Conservation (phyloP, 2,113 vertebrate genomes). For the Misgurnus anguillicaudatus region DNA sequence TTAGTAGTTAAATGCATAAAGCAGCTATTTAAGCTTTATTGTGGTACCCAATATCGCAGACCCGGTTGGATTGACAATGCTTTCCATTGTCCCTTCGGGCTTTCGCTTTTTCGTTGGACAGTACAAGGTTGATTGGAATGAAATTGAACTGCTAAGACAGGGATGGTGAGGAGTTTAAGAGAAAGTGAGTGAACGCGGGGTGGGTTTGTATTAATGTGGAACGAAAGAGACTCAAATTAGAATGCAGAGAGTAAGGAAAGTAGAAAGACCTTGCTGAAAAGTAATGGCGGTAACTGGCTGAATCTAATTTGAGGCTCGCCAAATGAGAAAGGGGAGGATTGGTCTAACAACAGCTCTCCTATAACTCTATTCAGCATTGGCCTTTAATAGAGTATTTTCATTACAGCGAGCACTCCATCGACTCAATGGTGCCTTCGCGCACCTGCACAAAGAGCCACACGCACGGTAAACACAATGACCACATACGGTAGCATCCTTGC, state of each 20-base stretch:
- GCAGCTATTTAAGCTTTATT: slow-evolving; percentile 20
- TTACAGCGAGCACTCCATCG: slow-evolving; percentile 24
- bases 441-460: neutral
- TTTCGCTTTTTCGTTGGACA: slow-evolving; percentile 1
- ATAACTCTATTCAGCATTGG: slow-evolving; percentile 16
- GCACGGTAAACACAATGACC: neutral
- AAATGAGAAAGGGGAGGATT: slow-evolving; percentile 46
- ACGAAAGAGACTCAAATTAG: slow-evolving; percentile 46
- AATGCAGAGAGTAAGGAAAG: slow-evolving; percentile 49
- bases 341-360: slow-evolving; percentile 41
- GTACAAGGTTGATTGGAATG: slow-evolving; percentile 15
- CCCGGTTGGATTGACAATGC: slow-evolving; percentile 21
- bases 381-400: slow-evolving; percentile 48
- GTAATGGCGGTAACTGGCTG: slow-evolving; percentile 36
- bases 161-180: slow-evolving; percentile 36
- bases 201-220: slow-evolving; percentile 26
- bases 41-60: slow-evolving; percentile 5
- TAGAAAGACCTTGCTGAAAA: slow-evolving; percentile 18
- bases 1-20: slow-evolving; percentile 1
- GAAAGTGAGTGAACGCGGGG: slow-evolving; percentile 20
- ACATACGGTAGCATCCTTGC: neutral
- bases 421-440: neutral
- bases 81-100: slow-evolving; percentile 12
- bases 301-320: slow-evolving; percentile 49
- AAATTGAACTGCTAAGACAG: slow-evolving; percentile 39